Conservation (phyloP, 2,797 vertebrate genomes). For the Betta splendens region DNA sequence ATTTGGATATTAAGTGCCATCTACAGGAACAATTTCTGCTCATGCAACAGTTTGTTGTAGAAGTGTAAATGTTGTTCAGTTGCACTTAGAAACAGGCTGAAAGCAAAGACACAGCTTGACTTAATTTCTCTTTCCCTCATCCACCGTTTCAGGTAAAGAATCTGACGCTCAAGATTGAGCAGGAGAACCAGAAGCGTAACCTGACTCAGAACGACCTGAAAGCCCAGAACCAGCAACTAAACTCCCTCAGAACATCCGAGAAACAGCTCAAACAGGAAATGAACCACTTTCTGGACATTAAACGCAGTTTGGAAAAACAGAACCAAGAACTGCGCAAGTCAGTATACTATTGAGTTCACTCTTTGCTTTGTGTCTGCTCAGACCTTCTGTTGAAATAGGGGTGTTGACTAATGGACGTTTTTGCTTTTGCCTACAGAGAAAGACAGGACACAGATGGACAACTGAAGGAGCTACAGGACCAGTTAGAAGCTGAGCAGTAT, state of each 20-base stretch:
- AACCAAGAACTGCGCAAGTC: constrained; percentile 96
- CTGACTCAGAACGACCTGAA: constrained; percentile 97
- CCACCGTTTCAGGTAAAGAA: constrained; percentile 88
- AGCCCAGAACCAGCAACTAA: constrained; percentile 95
- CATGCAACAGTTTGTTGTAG: neutral
- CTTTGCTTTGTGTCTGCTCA: no score
- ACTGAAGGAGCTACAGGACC: constrained; percentile 98
- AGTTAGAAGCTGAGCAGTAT: constrained; percentile 97
- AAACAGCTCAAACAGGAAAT: constrained; percentile 98
- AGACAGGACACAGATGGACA: constrained; percentile 96
- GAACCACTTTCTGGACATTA: constrained; percentile 95
- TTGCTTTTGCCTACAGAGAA: constrained; percentile 79
- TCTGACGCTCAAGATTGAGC: constrained; percentile 93
- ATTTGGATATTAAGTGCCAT: constrained; percentile 23
- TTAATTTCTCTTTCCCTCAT: neutral
- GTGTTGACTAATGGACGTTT: constrained; percentile 1
- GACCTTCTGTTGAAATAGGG: neutral
- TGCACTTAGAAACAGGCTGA: neutral
- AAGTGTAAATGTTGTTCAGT: neutral
- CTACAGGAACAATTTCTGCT: constrained; percentile 1
- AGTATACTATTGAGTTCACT: constrained; percentile 1
- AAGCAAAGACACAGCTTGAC: neutral
- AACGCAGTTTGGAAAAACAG: constrained; percentile 94
- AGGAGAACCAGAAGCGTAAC: constrained; percentile 95
- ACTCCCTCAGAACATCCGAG: constrained; percentile 89